Evolutionary conservation across 2,888 invertebrate genomes (phyloP).

Genomic region (Brenthis hecate): DNA sequence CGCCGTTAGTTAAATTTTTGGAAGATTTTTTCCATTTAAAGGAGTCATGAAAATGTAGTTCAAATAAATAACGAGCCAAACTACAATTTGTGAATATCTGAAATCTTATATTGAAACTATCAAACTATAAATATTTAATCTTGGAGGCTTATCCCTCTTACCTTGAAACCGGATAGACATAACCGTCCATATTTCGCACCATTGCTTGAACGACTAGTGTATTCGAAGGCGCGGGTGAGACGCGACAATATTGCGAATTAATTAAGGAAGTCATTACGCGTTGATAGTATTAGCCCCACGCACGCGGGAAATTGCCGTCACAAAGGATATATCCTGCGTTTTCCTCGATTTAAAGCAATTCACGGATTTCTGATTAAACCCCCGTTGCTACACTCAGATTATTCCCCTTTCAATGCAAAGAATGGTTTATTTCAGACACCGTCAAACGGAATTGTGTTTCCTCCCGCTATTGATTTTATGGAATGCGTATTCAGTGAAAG

Average conservation of each 20-base stretch:
- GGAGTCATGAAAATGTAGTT: too few species aligned
- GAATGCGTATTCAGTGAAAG: constrained; percentile 37
- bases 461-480: constrained; percentile 74
- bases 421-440: constrained; percentile 81
- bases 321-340: constrained; percentile 82
- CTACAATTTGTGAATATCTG: too few species aligned
- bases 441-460: constrained; percentile 81
- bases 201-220: constrained; percentile 8
- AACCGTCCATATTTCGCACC: constrained; percentile 10
- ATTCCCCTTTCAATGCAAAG: constrained; percentile 81
- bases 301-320: constrained; percentile 79
- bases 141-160: background rate
- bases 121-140: constrained; percentile 1
- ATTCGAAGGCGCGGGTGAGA: constrained; percentile 21
- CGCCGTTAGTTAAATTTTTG: too few species aligned
- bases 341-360: constrained; percentile 82
- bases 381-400: constrained; percentile 79
- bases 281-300: constrained; percentile 79
- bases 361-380: constrained; percentile 81
- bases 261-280: constrained; percentile 82
- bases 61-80: too few species aligned
- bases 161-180: constrained; percentile 4
- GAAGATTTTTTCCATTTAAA: too few species aligned
- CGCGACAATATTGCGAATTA: constrained; percentile 72
- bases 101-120: background rate